A percentile compares a stretch with the other conserved stretches of the same genome.
Evolutionary conservation across 2,113 vertebrate species (phyloP).

Genomic region (Chlamydotis undulata): DNA sequence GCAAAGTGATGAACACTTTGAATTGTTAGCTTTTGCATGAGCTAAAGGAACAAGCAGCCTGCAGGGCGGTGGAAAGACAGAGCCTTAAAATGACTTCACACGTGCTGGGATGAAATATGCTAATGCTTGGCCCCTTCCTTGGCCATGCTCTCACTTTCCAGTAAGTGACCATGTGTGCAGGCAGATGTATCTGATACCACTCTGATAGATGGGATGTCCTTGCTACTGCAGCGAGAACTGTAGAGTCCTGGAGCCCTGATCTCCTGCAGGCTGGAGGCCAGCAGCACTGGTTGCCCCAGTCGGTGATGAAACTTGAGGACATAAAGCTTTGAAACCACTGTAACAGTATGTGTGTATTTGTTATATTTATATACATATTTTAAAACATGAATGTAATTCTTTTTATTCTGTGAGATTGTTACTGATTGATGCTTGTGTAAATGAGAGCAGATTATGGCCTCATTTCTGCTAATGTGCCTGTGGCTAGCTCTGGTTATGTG

Average conservation of each 20-base stretch:
- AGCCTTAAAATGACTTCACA: neutral
- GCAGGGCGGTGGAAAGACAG: neutral
- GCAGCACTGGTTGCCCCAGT: neutral
- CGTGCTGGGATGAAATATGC: neutral
- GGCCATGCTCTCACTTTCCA: accelerated
- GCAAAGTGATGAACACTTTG: neutral
- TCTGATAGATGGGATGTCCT: neutral
- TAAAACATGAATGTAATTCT: accelerated
- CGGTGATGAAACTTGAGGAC: neutral
- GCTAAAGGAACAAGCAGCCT: neutral
- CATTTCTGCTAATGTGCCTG: neutral
- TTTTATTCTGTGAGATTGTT: neutral
- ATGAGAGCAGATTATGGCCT: neutral
- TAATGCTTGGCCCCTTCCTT: neutral
- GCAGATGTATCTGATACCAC: accelerated
- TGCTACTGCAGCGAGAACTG: too few species aligned
- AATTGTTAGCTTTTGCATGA: accelerated
- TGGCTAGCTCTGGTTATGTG: neutral
- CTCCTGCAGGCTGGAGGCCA: neutral
- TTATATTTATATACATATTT: neutral
- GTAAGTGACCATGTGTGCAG: neutral
- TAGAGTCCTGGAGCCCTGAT: neutral
- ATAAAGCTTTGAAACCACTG: neutral
- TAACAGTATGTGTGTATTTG: neutral
- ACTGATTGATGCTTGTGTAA: neutral